Evolutionary conservation across 2,797 vertebrate species (phyloP), one percentile per base, ranked within the genome.

Genomic region (Semaprochilodus insignis): DNA sequence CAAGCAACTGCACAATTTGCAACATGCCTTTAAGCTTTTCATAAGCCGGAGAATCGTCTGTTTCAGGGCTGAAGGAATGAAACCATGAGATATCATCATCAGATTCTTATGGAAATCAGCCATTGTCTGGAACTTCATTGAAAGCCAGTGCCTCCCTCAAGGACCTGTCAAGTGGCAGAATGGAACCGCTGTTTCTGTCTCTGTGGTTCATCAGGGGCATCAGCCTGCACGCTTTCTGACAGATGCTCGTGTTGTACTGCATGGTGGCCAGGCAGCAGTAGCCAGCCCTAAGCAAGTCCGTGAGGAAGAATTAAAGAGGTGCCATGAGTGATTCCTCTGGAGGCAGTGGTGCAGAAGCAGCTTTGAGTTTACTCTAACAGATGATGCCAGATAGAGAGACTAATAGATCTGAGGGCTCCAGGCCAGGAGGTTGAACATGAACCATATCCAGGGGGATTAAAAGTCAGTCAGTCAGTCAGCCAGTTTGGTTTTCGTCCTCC

Each of bases 391-490:
- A 60, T 16, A 25, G 77, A 55, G 34, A 65, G 81, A 84, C 77
- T 80, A 74, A 85, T 88, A 85, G 86, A 80, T 82, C 1, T 63
- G n/a, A 36, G 17, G n/a, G 59, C 13, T 63, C 55, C 40, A 25
- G 10, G 23, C 16, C 72, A 74, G 27, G 19, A 57, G 54, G 54
- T 11, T 59, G 10, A 73, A 34, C 27, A 57, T 34, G 36, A 57
- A 19, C 21, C 5, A 59, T 59, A 74, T 4, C 17, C 71, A 55
- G 71, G 25, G 27, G 51, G 17, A 10, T 2, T n/a, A 36, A 59
- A 74, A 59, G 72, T 74, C 71, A 48, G 44, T 48, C 44, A 48
- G 44, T 48, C 10, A 48, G 44, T 13, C 8, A 48, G 36, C 19
- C 19, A n/a, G 19, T 67, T 3, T 44, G 11, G 13, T 44, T 44